A percentile compares a stretch with the other conserved stretches of the same genome.
Conservation (phyloP, 2,797 vertebrate species). For the Phataginus tricuspis region DNA sequence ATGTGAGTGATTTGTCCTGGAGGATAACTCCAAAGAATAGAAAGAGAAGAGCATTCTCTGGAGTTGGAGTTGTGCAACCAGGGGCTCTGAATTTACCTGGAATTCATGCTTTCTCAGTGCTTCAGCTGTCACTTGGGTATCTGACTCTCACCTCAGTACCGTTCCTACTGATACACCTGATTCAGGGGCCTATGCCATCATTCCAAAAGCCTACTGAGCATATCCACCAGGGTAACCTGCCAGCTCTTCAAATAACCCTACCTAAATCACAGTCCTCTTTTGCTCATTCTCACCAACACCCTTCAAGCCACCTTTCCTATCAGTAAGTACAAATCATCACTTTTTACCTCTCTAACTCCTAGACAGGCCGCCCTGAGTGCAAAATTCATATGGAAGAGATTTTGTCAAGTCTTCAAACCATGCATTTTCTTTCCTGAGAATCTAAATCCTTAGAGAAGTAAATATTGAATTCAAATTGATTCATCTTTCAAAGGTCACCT, state of each 20-base stretch:
- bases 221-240: neutral
- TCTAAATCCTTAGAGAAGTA: neutral
- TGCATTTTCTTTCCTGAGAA: neutral
- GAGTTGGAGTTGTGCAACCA: neutral
- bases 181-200: neutral
- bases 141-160: neutral
- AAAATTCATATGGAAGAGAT: neutral
- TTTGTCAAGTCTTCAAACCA: neutral
- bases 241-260: neutral
- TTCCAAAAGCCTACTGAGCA: neutral
- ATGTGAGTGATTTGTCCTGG: neutral
- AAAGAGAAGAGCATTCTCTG: neutral
- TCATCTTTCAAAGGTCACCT: neutral
- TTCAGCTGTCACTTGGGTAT: neutral
- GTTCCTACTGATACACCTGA: neutral
- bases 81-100: neutral
- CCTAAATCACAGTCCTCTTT: neutral
- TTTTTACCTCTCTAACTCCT: neutral
- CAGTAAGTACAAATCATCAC: neutral
- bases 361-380: fast-evolving
- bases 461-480: slow-evolving; percentile 12
- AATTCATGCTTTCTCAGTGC: neutral
- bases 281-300: neutral
- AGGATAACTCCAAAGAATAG: neutral
- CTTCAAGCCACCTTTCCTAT: neutral